Percentiles rank a stretch among this genome's conserved stretches.
These are phyloP conservation scores for Meloe dianella DNA, from an alignment of 2,888 invertebrate genomes.

Conservation along the genomic window DNA sequence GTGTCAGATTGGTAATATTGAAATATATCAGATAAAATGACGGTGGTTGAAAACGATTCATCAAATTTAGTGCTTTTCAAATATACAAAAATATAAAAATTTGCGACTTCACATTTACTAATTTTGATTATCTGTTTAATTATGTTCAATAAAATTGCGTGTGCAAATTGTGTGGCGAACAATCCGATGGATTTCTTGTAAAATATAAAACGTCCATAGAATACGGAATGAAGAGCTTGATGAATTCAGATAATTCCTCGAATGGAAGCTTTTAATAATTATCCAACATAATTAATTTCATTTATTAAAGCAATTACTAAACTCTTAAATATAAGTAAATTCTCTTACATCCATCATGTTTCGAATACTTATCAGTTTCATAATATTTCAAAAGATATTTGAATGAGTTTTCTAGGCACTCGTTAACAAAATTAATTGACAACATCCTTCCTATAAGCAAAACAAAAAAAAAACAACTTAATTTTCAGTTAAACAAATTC, in stretches of 20 bases:
- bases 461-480: neutral
- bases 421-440: neutral
- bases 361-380: neutral
- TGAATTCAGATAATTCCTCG: neutral
- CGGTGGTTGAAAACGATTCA: neutral
- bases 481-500: constrained; percentile 18
- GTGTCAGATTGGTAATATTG: constrained; percentile 7
- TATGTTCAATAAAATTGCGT: no score
- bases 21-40: neutral
- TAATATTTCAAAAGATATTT: neutral
- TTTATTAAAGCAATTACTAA: neutral
- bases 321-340: neutral
- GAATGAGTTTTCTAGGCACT: neutral
- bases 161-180: no score
- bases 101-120: neutral
- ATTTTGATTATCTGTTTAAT: neutral
- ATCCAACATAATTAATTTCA: neutral
- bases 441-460: neutral
- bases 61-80: neutral
- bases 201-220: no score
- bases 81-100: neutral
- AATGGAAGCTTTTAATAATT: neutral
- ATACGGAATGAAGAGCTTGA: no score
- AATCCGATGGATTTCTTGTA: no score
- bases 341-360: neutral